These are phyloP conservation scores for Ptychodera flava DNA, from an alignment of 35 echinoderm and acorn worm genomes.

Conservation along the genomic window DNA sequence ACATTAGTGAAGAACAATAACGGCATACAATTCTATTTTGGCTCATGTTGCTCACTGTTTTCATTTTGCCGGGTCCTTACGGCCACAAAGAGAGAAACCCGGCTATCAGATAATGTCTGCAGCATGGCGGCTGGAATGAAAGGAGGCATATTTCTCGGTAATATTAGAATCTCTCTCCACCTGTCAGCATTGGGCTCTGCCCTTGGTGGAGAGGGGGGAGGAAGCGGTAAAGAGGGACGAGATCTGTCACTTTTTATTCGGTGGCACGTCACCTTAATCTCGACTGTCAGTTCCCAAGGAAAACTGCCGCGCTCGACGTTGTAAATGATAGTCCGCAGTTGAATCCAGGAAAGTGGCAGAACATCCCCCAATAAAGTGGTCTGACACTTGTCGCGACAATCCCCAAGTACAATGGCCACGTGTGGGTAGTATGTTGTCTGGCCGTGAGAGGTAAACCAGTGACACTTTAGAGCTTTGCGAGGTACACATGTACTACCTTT, in stretches of 20 bases:
- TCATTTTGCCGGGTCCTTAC: neutral
- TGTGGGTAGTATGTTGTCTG: neutral
- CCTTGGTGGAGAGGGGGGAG: no score
- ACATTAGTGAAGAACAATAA: neutral
- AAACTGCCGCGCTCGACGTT: no score
- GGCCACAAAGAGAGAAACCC: neutral
- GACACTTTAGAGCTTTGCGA: neutral
- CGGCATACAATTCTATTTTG: neutral
- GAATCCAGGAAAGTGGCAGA: no score
- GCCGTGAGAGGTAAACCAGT: neutral
- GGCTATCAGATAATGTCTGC: neutral
- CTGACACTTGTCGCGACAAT: no score
- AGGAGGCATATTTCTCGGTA: neutral
- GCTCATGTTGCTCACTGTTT: neutral
- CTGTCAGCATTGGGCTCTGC: no score
- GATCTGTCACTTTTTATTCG: no score
- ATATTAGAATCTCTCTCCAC: no score
- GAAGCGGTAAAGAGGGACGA: no score
- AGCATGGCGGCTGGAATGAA: neutral
- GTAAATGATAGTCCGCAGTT: no score
- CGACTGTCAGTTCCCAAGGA: no score
- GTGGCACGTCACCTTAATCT: no score
- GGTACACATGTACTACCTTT: neutral
- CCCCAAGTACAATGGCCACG: neutral
- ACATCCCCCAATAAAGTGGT: no score